Evolutionary conservation across 1,140 invertebrate genomes (phyloP).

Genomic region (Caerostris extrusa): DNA sequence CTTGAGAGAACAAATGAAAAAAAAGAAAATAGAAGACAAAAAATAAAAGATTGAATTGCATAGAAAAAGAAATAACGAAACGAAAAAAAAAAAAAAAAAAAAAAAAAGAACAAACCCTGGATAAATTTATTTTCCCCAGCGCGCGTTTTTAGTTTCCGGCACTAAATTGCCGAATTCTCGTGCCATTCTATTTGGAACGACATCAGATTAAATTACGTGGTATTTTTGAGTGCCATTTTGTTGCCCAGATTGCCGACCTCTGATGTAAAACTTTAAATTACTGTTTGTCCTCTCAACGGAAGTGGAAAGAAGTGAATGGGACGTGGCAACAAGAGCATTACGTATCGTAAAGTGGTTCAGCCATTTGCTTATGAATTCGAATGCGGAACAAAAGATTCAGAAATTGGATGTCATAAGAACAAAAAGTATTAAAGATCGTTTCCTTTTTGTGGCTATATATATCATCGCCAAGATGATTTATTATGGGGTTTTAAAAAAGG

Average conservation of each 20-base stretch:
- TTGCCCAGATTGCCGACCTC: constrained; percentile 2
- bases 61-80: not conserved
- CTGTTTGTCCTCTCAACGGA: not conserved
- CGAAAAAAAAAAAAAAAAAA: not conserved
- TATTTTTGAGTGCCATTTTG: constrained; percentile 10
- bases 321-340: not conserved
- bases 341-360: not conserved
- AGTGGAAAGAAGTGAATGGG: not conserved
- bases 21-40: not conserved
- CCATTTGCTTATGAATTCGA: not conserved
- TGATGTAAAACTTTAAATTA: not conserved
- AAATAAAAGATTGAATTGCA: not conserved
- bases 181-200: constrained; percentile 27
- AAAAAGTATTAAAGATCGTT: not conserved
- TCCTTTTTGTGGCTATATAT: too few species aligned
- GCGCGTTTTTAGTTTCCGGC: constrained; percentile 40
- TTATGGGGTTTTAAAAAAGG: too few species aligned
- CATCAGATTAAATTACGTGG: constrained; percentile 45
- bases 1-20: constrained; percentile 11
- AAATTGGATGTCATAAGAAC: not conserved
- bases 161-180: constrained; percentile 46
- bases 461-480: too few species aligned
- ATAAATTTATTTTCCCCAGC: constrained; percentile 3
- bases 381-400: not conserved
- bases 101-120: not conserved